A percentile compares a stretch with the other conserved stretches of the same genome.
These are phyloP conservation scores for Clarias macrocephalus DNA, from an alignment of 2,113 vertebrate genomes.

Conservation along the genomic window DNA sequence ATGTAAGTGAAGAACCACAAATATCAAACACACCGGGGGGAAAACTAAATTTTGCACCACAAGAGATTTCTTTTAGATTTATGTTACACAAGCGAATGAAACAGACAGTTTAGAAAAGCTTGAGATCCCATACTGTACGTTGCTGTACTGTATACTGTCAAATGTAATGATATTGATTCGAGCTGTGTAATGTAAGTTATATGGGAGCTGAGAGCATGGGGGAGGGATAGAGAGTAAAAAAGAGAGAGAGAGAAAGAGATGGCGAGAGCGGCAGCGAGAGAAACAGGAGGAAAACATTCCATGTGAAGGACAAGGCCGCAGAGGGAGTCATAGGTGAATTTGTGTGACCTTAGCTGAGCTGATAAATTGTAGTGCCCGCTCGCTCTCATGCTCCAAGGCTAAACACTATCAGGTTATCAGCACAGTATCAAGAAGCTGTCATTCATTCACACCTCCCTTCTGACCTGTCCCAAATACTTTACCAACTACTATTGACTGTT, in stretches of 20 bases:
- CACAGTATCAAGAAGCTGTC: background rate
- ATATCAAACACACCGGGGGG: too few relatives aligned
- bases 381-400: slow-evolving; percentile 27
- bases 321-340: slow-evolving; percentile 38
- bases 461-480: background rate
- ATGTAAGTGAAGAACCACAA: background rate
- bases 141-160: slow-evolving; percentile 19
- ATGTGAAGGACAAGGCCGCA: slow-evolving; percentile 32
- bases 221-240: background rate
- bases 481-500: background rate
- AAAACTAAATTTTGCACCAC: background rate
- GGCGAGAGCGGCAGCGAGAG: background rate
- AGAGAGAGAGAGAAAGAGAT: background rate
- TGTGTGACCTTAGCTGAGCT: slow-evolving; percentile 29
- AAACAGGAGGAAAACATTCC: slow-evolving; percentile 10
- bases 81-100: background rate
- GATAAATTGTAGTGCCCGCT: slow-evolving; percentile 21
- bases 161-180: slow-evolving; percentile 21
- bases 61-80: background rate
- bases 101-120: background rate
- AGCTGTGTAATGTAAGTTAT: slow-evolving; percentile 26
- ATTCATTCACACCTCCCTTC: slow-evolving; percentile 23
- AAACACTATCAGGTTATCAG: slow-evolving; percentile 5
- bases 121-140: background rate
- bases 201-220: background rate